Base-by-base conservation (phyloP, 53 echinoderm and acorn worm genomes). In the Paracentrotus lividus region DNA sequence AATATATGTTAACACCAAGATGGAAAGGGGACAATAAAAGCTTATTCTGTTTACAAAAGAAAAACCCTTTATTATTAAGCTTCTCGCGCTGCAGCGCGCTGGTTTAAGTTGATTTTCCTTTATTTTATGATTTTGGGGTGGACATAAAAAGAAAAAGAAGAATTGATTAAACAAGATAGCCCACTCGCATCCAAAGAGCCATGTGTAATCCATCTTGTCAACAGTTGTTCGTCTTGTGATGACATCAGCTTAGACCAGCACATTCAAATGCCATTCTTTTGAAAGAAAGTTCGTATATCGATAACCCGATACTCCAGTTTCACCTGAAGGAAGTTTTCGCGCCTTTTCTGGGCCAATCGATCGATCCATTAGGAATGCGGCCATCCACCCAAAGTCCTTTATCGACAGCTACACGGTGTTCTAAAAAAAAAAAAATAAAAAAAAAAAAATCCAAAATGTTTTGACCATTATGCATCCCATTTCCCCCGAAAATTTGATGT, bases 321-420 rank as follows among this genome's bases (percentile, higher is more conserved):
- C 86, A 86, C 86, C 86, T 86, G 86, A 13, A 86, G 86, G 18
- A 86, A 56, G 36, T n/a, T 86, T 55, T 57, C 16, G 81, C 81
- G 9, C 24, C 21, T 86, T 86, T 86, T 86, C 86, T 86, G 56
- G 86, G 86, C 29, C 86, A 56, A 86, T 52, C 56, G 86, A 86
- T 86, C 57, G 33, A 56, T 56, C 86, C 32, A 86, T 86, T 86
- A 57, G 86, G 56, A 86, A 86, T 86, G 56, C 86, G 86, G 86
- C 86, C 86, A 86, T 18, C 86, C 56, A 47, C 86, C 56, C 86
- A 53, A 12, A 9, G 33, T 29, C 86, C n/a, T n/a, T 24, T 86
- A 86, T 86, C 56, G 86, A 56, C 86, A 86, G 40, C 34, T 86
- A 86, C 86, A 86, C 0, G 56, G 56, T 86, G 86, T 31, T 23